These are phyloP conservation scores for Ursus arctos DNA, from an alignment of 2,113 vertebrate genomes.

Conservation along the genomic window DNA sequence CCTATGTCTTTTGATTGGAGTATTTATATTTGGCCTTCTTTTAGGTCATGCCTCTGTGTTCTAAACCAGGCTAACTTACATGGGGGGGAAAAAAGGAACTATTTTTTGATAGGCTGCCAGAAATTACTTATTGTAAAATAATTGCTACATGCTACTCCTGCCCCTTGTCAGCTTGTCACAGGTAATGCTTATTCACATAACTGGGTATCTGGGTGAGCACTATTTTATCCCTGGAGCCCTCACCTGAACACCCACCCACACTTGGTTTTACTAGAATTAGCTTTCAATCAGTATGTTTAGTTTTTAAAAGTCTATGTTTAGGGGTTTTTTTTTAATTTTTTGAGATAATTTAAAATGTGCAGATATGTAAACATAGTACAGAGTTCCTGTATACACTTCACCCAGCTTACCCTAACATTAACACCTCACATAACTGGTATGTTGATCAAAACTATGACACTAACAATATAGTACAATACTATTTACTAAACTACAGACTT, in stretches of 20 bases:
- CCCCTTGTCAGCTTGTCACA: background rate
- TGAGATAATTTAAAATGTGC: constrained; percentile 51
- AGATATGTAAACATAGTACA: background rate
- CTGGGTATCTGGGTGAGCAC: background rate
- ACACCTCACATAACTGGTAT: background rate
- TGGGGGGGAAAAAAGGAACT: background rate
- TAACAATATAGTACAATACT: constrained; percentile 16
- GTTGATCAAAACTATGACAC: constrained; percentile 24
- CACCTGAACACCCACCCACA: background rate
- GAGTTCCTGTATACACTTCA: background rate
- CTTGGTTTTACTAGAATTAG: constrained; percentile 31
- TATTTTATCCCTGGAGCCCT: background rate
- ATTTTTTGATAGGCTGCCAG: background rate
- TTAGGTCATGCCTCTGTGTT: constrained; percentile 1
- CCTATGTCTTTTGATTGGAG: background rate
- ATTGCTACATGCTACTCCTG: background rate
- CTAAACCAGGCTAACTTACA: constrained; percentile 25
- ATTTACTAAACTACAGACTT: constrained; percentile 39
- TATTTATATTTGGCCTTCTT: background rate
- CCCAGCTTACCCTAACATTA: background rate
- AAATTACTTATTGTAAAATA: constrained; percentile 36
- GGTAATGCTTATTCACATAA: background rate
- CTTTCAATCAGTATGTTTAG: constrained; percentile 47
- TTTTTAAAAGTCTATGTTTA: background rate
- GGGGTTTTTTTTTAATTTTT: background rate